Base-by-base conservation (phyloP, 2,888 invertebrate species). In the Cheilosia vernalis region DNA sequence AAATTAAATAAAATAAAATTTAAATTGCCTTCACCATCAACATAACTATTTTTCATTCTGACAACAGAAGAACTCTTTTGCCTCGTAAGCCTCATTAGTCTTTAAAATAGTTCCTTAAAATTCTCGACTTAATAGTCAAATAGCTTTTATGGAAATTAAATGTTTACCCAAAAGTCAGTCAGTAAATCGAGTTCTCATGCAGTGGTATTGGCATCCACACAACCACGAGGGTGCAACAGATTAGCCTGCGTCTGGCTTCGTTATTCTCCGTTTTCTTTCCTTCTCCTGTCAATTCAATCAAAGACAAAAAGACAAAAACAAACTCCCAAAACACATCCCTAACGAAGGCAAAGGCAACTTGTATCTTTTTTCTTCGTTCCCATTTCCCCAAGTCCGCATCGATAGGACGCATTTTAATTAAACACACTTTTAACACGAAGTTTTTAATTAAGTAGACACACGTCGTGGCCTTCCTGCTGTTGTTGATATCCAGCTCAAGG, bases 381-480 rank as follows among this genome's bases (percentile, higher is more conserved):
- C n/a, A 27, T 61, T 27, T 40, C 27, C 19, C 47, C 56, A 44
- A 51, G 61, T 33, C 33, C 24, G 10, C 47, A 67, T 69, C 74
- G 67, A 66, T 69, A 58, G 80, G 84, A 51, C 44, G 84, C 80
- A 81, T 70, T 85, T 85, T 85, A 81, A 85, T 85, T 84, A 80
- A 84, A 84, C 63, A 74, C 84, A 80, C 78, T 84, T 79, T 76
- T 72, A 77, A 85, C 85, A 81, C 85, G 72, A 21, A 70, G 13
- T 61, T 77, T 55, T 77, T 85, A 85, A 85, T 85, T 85, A 85
- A 85, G 77, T 70, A 81, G 81, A 85, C 85, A 81, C 85, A 85
- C 85, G 84, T 85, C 79, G 73, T 53, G 61, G 64, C 58, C 30
- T 40, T 33, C 55, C 21, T 37, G 47, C 47, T 44, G 40, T 47